Base-by-base conservation (phyloP, 2,888 invertebrate genomes). In the Romanomermis culicivorax region DNA sequence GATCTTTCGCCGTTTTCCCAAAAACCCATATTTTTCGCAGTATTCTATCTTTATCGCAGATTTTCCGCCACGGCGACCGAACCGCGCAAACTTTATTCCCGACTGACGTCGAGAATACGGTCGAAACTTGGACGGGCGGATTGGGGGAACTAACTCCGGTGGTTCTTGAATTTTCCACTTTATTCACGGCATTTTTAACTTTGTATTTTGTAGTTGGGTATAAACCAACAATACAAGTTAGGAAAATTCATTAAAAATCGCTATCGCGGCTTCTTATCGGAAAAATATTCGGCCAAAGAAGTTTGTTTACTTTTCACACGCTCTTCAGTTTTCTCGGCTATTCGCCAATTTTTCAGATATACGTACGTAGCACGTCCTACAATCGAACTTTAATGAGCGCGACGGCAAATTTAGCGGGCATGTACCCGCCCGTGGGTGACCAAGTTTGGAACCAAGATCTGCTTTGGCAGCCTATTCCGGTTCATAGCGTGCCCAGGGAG, bases 381-480 rank as follows among this genome's bases (percentile, higher is more conserved):
- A 87, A 89, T 71, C 78, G 89, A 27, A 85, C 89, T 0, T 71
- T 89, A 11, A 71, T 71, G 69, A 72, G 71, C 49, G 72, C 72
- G 1, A 65, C 69, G 58, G 65, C 69, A n/a, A 69, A 71, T 59
- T 61, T 73, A 57, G 71, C 72, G 2, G 73, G 72, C 2, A 59
- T 75, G 26, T 75, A 49, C 29, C 50, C 67, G 56, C 71, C 71
- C 3, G 64, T 67, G 60, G 62, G 59, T 2, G 61, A 59, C 1
- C 61, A 65, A 55, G 59, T 57, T 50, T 68, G 67, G 60, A 66
- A 69, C 36, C 48, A 60, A 2, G 69, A 73, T 55, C 65, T 82
- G 1, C 70, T 75, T 1, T 91, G 89, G 89, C 82, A 83, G 64
- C 89, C 89, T 0, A 79, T 88, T 57, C 84, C 89, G 4, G 79